These are phyloP conservation scores for Trachelipus rathkii DNA, from an alignment of 1,140 invertebrate genomes.

Conservation along the genomic window DNA sequence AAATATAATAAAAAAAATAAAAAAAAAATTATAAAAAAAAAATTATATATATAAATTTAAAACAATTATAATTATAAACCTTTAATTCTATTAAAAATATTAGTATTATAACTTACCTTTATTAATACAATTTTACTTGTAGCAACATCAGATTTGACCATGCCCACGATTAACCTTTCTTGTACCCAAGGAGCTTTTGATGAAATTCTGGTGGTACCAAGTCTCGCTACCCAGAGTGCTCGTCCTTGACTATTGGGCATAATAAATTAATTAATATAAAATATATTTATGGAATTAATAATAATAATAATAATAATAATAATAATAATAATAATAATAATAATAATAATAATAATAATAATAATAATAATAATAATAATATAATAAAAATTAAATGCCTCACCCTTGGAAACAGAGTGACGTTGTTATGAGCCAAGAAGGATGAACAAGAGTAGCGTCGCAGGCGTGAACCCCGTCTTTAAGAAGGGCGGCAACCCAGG, in stretches of 20 bases:
- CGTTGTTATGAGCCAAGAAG: constrained; percentile 77
- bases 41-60: too few relatives aligned
- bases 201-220: constrained; percentile 67
- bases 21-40: too few relatives aligned
- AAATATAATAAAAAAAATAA: too few relatives aligned
- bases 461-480: constrained; percentile 80
- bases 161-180: constrained; percentile 73
- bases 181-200: constrained; percentile 73
- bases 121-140: constrained; percentile 76
- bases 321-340: neutral
- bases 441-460: constrained; percentile 73
- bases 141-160: constrained; percentile 83
- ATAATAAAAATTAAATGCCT: constrained; percentile 27
- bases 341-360: constrained; percentile 26
- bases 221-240: constrained; percentile 54
- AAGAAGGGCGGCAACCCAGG: constrained; percentile 78
- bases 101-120: constrained; percentile 46
- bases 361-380: constrained; percentile 12
- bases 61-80: too few relatives aligned
- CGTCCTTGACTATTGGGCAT: constrained; percentile 37
- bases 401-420: constrained; percentile 80
- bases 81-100: too few relatives aligned
- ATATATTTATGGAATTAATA: too few relatives aligned
- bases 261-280: too few relatives aligned
- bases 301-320: neutral